Evolutionary conservation across 2,888 invertebrate species (phyloP).

Genomic region (Busseola fusca): DNA sequence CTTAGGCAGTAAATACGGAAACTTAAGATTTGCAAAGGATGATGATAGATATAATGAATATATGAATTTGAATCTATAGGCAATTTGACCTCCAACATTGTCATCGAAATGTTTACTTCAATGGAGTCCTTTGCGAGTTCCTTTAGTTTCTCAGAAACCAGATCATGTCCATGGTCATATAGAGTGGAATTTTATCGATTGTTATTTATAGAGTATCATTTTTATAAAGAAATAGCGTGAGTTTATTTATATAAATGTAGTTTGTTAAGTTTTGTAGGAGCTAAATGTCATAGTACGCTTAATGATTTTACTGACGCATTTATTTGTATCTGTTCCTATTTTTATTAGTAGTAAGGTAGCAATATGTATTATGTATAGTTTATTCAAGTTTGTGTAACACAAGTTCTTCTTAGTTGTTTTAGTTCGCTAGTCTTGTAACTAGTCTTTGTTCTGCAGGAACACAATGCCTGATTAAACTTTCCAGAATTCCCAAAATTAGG

Average conservation of each 20-base stretch:
- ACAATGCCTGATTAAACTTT: not conserved
- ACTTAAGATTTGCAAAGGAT: not conserved
- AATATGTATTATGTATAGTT: not conserved
- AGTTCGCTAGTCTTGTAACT: not conserved
- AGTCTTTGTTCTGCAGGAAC: not conserved
- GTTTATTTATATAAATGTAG: not conserved
- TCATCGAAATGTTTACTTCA: not conserved
- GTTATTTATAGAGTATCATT: constrained; percentile 4
- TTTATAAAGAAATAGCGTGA: not conserved
- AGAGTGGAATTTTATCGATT: constrained; percentile 14
- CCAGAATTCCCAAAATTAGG: not conserved
- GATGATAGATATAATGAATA: not conserved
- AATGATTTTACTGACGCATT: not conserved
- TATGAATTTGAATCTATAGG: not conserved
- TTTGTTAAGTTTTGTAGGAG: constrained; percentile 1
- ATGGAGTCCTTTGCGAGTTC: constrained; percentile 31
- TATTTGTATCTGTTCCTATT: not conserved
- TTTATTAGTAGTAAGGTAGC: not conserved
- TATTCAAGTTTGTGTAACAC: not conserved
- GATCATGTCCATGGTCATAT: not conserved
- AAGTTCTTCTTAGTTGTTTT: not conserved
- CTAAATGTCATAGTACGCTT: constrained; percentile 12
- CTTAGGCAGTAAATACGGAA: not conserved
- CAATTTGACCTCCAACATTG: not conserved
- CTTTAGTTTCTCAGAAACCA: constrained; percentile 29